Evolutionary conservation across 2,888 invertebrate species (phyloP), one percentile per base, ranked within the genome.

Genomic region (Bedellia somnulentella): DNA sequence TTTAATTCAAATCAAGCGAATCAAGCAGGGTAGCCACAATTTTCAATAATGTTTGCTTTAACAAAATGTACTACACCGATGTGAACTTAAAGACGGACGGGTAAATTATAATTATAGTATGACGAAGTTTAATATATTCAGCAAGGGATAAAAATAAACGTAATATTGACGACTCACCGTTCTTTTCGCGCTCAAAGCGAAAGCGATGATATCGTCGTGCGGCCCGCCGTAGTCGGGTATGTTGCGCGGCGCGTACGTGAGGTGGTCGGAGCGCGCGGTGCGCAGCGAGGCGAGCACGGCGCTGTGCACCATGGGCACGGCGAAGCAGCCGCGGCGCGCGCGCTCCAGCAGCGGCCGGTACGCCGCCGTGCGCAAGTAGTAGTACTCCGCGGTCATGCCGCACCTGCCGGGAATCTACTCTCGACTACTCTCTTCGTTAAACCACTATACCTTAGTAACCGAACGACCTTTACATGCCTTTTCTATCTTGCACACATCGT

Each of bases 291-390:
- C 79, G 23, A 98, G 64, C 9, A 96, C 84, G 4, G 91, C 89
- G 1, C 89, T 87, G 53, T 95, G 95, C 2, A 96, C 82, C 93
- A 96, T 91, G 0, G 95, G 93, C 1, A 97, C 96, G 3, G 68
- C 47, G 50, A 87, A 89, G 48, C 90, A 89, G 1, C 94, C 95
- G 1, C 61, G 50, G 31, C 80, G 79, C 34, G 84, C 78, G 9
- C 85, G 63, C 37, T 84, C 79, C 24, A 91, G 68, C 29, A 96
- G 90, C 2, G 85, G 83, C 44, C 86, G 82, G 53, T 97, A 98
- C 25, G 89, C 85, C 4, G 89, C 87, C 0, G 93, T 90, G 45
- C 95, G 78, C 39, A 80, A 61, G 54, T 95, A 89, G 52, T 95
- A 89, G 52, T 87, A 93, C 36, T 87, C 80, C 1, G 82, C 77